Percentiles rank a stretch among this genome's conserved stretches.
Conservation (phyloP, 1,140 invertebrate species). For the Coptotermes formosanus region DNA sequence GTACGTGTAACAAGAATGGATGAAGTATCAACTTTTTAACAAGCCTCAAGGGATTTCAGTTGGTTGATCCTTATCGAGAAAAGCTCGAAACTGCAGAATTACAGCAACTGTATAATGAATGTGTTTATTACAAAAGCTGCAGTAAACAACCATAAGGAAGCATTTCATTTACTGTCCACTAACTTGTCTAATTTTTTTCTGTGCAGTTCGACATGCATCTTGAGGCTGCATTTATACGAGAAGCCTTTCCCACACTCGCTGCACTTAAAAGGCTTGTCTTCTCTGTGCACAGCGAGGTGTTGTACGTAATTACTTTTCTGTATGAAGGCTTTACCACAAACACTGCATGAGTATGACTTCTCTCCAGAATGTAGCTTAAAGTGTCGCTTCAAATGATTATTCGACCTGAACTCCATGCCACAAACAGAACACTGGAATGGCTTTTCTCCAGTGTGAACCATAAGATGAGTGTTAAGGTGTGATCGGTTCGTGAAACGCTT, state of each 20-base stretch:
- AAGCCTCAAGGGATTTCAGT: too few species aligned
- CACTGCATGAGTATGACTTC: slow-evolving; percentile 52
- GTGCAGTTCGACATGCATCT: neutral
- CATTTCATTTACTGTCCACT: too few species aligned
- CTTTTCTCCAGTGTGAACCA: slow-evolving; percentile 66
- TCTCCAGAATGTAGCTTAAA: slow-evolving; percentile 58
- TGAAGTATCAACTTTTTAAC: too few species aligned
- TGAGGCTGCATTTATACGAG: slow-evolving; percentile 21
- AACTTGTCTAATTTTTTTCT: neutral
- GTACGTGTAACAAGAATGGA: too few species aligned
- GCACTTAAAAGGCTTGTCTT: slow-evolving; percentile 73
- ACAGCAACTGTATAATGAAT: too few species aligned
- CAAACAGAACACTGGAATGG: slow-evolving; percentile 62
- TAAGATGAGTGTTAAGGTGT: slow-evolving; percentile 62
- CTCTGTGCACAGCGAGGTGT: slow-evolving; percentile 74
- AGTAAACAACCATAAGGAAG: too few species aligned
- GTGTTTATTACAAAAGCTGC: too few species aligned
- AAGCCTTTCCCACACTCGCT: slow-evolving; percentile 65
- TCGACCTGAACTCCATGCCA: slow-evolving; percentile 52
- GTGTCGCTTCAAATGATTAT: slow-evolving; percentile 55
- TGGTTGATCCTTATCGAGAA: too few species aligned
- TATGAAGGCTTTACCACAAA: slow-evolving; percentile 75
- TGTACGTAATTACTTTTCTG: slow-evolving; percentile 74
- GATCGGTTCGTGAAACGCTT: slow-evolving; percentile 49
- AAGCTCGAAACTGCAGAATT: too few species aligned